Percentiles rank a stretch among this genome's conserved stretches.
phyloP scores from a whole-genome alignment of 2,797 vertebrate species.

The Sebastolobus alascanus region DNA sequence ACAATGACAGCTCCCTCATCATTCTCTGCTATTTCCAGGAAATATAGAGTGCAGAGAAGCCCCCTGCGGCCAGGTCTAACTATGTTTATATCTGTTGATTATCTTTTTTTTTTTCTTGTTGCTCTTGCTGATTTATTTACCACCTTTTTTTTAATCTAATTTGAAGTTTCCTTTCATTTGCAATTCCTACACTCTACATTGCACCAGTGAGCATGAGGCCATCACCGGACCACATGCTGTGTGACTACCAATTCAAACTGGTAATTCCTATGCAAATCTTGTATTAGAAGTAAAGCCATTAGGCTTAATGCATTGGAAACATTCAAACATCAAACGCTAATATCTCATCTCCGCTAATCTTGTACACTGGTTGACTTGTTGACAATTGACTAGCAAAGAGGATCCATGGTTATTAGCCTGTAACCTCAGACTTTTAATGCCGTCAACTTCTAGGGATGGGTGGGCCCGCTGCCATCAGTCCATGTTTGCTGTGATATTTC shows the following conservation, averaged over 20 bases:
- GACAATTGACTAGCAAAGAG: conserved; percentile 53
- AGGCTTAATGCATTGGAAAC: conserved; percentile 63
- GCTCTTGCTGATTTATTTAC: conserved; percentile 61
- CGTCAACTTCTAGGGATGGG: conserved; percentile 25
- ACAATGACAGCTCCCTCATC: conserved; percentile 64
- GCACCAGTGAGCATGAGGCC: conserved; percentile 39
- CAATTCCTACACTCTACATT: conserved; percentile 30
- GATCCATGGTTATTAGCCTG: conserved; percentile 41
- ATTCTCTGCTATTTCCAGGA: conserved; percentile 52
- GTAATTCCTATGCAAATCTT: conserved; percentile 68
- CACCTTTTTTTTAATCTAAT: conserved; percentile 31
- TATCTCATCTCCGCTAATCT: conserved; percentile 53
- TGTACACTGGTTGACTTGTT: conserved; percentile 59
- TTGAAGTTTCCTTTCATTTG: conserved; percentile 47
- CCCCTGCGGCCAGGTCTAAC: conserved; percentile 53
- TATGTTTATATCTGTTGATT: conserved; percentile 62
- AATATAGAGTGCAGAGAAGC: conserved; percentile 42
- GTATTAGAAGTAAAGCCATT: conserved; percentile 63
- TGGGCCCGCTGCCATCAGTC: conserved; percentile 17
- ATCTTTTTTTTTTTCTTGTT: conserved; percentile 32
- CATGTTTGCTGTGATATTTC: conserved; percentile 54
- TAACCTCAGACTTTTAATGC: conserved; percentile 43
- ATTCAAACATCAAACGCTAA: conserved; percentile 59
- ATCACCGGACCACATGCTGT: conserved; percentile 57
- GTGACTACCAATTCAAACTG: conserved; percentile 40